phyloP scores from a whole-genome alignment of 1,140 invertebrate genomes.

The Triops longicaudatus region DNA sequence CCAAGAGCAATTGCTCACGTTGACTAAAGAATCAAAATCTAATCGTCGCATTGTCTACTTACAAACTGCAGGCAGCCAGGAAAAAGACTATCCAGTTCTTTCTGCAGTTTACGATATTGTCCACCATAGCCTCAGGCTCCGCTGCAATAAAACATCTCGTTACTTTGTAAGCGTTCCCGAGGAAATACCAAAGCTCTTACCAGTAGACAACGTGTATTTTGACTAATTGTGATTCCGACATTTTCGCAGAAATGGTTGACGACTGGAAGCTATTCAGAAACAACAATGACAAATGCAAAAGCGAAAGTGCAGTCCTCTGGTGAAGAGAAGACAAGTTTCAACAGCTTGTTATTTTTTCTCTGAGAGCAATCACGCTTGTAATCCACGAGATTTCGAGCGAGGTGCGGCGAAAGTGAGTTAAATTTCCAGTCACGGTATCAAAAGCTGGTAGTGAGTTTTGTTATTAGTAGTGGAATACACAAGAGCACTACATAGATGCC shows the following conservation, averaged over 20 bases:
- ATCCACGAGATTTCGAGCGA: too few relatives aligned
- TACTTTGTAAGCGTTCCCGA: not conserved
- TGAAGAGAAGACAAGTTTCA: too few relatives aligned
- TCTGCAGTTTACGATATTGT: conserved; percentile 31
- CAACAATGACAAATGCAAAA: too few relatives aligned
- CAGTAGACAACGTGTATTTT: conserved; percentile 30
- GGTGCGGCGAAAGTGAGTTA: too few relatives aligned
- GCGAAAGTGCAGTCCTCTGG: too few relatives aligned
- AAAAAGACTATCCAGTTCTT: conserved; percentile 28
- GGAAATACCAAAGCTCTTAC: conserved; percentile 15
- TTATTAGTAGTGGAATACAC: too few relatives aligned
- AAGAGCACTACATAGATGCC: too few relatives aligned
- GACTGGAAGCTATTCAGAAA: not conserved
- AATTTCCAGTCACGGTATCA: too few relatives aligned
- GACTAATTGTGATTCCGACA: conserved; percentile 10
- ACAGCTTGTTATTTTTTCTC: too few relatives aligned
- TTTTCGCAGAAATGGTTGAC: not conserved
- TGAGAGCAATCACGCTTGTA: too few relatives aligned
- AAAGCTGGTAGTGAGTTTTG: too few relatives aligned
- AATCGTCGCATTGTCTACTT: too few relatives aligned
- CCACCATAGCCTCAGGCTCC: conserved; percentile 30
- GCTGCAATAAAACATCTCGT: conserved; percentile 27
- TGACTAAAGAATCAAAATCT: not conserved
- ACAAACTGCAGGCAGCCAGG: conserved; percentile 10
- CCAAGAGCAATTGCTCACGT: not conserved